Evolutionary conservation across 2,888 invertebrate genomes (phyloP).

Genomic region (Syrphus vitripennis): DNA sequence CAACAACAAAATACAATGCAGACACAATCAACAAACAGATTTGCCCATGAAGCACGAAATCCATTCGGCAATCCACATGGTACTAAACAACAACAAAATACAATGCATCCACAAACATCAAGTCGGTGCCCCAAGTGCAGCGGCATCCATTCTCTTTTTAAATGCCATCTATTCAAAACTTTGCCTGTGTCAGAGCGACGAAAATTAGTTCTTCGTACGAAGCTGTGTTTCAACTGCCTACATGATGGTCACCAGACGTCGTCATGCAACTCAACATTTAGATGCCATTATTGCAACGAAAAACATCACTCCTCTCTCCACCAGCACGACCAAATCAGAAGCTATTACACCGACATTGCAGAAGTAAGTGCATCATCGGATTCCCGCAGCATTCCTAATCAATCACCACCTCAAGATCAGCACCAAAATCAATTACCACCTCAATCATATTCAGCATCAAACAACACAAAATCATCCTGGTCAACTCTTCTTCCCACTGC

Average conservation of each 20-base stretch:
- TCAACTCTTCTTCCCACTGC: neutral
- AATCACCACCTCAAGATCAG: neutral
- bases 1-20: neutral
- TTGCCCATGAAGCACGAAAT: neutral
- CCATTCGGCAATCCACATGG: neutral
- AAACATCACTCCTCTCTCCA: conserved; percentile 21
- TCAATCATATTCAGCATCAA: neutral
- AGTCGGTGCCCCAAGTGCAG: too few species aligned
- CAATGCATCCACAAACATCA: neutral
- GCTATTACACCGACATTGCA: neutral
- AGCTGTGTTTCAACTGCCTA: conserved; percentile 10
- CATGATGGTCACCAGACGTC: conserved; percentile 4
- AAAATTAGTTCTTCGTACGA: conserved; percentile 1
- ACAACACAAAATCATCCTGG: neutral
- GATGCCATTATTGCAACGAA: conserved; percentile 26
- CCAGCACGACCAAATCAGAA: conserved; percentile 4
- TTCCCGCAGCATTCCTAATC: neutral
- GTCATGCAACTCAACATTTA: neutral
- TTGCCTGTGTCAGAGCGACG: neutral
- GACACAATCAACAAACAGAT: neutral
- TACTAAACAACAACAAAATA: neutral
- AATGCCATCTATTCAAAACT: neutral
- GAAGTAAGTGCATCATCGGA: neutral
- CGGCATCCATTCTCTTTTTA: too few species aligned
- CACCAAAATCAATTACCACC: neutral